A percentile compares a stretch with the other conserved stretches of the same genome.
Evolutionary conservation across 2,797 vertebrate species (phyloP).

Genomic region (Eulemur mongoz): DNA sequence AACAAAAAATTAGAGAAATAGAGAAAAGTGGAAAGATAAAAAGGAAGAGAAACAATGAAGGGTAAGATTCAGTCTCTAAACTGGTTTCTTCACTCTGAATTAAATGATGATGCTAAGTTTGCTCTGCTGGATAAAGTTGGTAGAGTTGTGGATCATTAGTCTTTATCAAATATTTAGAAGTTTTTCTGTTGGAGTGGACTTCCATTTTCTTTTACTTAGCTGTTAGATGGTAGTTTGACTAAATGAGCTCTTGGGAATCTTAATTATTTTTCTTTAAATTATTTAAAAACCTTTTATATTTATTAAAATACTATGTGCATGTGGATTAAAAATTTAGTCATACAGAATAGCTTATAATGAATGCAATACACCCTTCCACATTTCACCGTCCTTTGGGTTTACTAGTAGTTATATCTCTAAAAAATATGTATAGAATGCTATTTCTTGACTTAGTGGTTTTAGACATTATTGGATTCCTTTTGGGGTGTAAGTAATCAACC

Average conservation of each 20-base stretch:
- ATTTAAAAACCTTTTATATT: background rate
- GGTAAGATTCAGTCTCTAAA: background rate
- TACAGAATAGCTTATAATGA: background rate
- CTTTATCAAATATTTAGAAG: background rate
- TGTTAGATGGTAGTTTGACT: background rate
- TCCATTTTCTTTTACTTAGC: background rate
- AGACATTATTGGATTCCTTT: background rate
- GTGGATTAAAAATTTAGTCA: background rate
- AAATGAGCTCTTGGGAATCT: background rate
- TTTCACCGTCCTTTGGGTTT: background rate
- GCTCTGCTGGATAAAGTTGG: background rate
- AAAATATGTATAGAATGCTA: background rate
- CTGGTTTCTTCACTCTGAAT: background rate
- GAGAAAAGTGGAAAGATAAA: background rate
- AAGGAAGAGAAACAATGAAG: background rate
- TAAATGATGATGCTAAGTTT: background rate
- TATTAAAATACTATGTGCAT: background rate
- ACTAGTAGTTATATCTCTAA: background rate
- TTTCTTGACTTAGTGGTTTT: background rate
- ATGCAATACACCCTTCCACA: fast-evolving
- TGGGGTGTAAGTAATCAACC: background rate
- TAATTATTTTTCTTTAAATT: background rate
- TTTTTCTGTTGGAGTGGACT: background rate
- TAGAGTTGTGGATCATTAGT: background rate
- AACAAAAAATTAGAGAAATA: background rate